Base-by-base conservation (phyloP, 2,888 invertebrate genomes). In the Standfussiana lucernea region DNA sequence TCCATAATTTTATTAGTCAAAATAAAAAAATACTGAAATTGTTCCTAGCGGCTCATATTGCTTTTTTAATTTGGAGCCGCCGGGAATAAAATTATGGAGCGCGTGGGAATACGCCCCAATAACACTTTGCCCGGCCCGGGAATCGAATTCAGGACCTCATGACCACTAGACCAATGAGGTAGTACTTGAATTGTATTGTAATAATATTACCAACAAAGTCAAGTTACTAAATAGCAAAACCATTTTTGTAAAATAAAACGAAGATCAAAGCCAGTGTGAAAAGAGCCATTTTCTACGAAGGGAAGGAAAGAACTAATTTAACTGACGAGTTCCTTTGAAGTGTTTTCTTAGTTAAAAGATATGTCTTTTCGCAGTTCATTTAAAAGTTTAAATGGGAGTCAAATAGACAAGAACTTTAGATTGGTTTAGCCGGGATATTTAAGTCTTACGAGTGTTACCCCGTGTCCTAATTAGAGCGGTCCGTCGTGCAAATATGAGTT, bases 261-360 rank as follows among this genome's bases (percentile, higher is more conserved):
- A 28, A 85, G 66, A 82, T 85, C 75, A 85, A 85, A 84, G 80
- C 11, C 11, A 2, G 18, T 67, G 21, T 70, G 21, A 66, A 73
- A 35, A n/a, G 28, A 45, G 59, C 15, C 42, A 56, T 84, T 66
- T 66, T 70, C n/a, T 28, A 0, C 42, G 28, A 1, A n/a, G 70
- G 15, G 37, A 65, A 71, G 40, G 10, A 35, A n/a, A 69, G 47
- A 82, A 37, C 68, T 67, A 67, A 80, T 80, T 80, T 67, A 67
- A 70, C 67, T 59, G 72, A 59, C 28, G 66, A 85, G 40, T 50
- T 74, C 32, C 69, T 83, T 83, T 83, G 82, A 85, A 85, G 75
- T 66, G 65, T 56, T 32, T 28, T 70, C 68, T 69, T 75, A 69
- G 56, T 72, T 70, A 56, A 66, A 70, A 72, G 1, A 81, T 47